Base-by-base conservation (phyloP, 1,140 invertebrate species). In the Rhagoletis zephyria region DNA sequence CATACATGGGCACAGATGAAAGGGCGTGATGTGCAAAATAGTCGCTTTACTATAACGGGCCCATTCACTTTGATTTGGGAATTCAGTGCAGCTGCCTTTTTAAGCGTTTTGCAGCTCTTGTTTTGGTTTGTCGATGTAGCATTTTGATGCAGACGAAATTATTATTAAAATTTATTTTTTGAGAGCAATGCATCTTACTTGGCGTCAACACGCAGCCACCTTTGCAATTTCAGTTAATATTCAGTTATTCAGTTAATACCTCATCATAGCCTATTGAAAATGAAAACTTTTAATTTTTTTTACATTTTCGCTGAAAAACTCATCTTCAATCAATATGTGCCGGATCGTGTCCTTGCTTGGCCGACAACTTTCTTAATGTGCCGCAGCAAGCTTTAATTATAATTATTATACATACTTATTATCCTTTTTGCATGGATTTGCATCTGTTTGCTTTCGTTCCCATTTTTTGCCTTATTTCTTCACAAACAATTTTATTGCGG, bases 371-470 rank as follows among this genome's bases (percentile, higher is more conserved):
- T 77, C 48, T 51, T 7, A 77, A n/a, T 56, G 74, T 9, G 5
- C 16, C 40, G 10, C 42, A 42, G 67, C 40, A 14, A 4, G 4
- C 74, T 77, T 56, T 77, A 77, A 77, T 77, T 56, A 30, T 30
- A 30, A 30, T 30, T 30, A 30, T 30, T 30, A 30, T 30, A 30
- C 30, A 30, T 30, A 77, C n/a, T 77, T 56, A n/a, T 48, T 48
- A 77, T 51, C 74, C 74, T 56, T 70, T 77, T 77, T 77, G 45
- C 45, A 10, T 56, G 6, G 74, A 77, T 51, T 77, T 56, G n/a
- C 45, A 77, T 77, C 56, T n/a, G 45, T n/a, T n/a, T 56, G 1
- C 74, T 16, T 77, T n/a, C n/a, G n/a, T 40, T 48, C 0, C 16
- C 9, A 14, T 56, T 77, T 30, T 12, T 42, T 42, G 14, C 0